These are phyloP conservation scores for Scrobipalpa costella DNA, from an alignment of 2,888 invertebrate genomes.

Conservation along the genomic window DNA sequence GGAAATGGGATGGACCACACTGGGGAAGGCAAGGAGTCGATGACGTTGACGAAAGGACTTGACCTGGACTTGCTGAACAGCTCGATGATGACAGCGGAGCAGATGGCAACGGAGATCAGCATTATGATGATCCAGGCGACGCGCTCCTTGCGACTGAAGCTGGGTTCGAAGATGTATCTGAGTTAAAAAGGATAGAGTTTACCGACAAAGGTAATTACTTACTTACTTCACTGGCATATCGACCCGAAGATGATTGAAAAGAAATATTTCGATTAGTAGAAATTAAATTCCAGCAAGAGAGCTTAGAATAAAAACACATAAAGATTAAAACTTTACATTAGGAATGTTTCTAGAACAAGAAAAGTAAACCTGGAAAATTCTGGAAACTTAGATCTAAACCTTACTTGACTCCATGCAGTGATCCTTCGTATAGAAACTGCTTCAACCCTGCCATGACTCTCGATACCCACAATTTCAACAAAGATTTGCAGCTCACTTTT, in stretches of 20 bases:
- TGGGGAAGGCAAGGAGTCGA: slow-evolving; percentile 71
- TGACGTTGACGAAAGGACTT: slow-evolving; percentile 72
- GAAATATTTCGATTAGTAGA: too few species aligned
- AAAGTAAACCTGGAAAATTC: too few species aligned
- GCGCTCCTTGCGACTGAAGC: slow-evolving; percentile 63
- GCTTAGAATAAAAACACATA: too few species aligned
- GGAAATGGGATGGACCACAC: slow-evolving; percentile 77
- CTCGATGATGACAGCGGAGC: slow-evolving; percentile 65
- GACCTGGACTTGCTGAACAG: slow-evolving; percentile 68
- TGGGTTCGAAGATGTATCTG: slow-evolving; percentile 73
- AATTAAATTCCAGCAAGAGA: too few species aligned
- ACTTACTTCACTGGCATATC: too few species aligned
- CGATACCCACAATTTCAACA: slow-evolving; percentile 54
- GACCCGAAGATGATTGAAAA: not conserved
- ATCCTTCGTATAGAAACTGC: slow-evolving; percentile 71
- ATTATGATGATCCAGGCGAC: slow-evolving; percentile 67
- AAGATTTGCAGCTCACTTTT: slow-evolving; percentile 38
- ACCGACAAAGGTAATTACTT: not conserved
- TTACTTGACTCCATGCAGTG: slow-evolving; percentile 75
- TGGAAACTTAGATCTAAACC: slow-evolving; percentile 32
- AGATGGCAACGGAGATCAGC: slow-evolving; percentile 63
- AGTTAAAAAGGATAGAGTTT: slow-evolving; percentile 4
- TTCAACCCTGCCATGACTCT: slow-evolving; percentile 64
- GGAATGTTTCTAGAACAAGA: too few species aligned
- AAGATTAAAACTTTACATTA: too few species aligned